Conservation (phyloP, 1,140 invertebrate species). For the Pachypeltis micranthus region DNA sequence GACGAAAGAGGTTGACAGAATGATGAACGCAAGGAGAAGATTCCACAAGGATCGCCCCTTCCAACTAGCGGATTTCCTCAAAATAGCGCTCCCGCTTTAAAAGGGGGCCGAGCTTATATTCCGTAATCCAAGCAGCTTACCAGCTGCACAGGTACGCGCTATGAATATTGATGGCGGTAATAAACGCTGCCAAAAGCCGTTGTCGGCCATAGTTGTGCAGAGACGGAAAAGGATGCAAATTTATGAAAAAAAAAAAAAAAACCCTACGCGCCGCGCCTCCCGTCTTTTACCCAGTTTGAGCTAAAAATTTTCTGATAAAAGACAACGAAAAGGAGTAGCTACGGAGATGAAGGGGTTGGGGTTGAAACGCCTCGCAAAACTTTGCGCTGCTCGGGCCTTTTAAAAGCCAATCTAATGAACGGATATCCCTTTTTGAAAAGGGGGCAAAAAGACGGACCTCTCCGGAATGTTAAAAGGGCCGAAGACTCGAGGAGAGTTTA, state of each 20-base stretch:
- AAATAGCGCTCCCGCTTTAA: background rate
- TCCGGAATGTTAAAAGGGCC: background rate
- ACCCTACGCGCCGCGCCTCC: background rate
- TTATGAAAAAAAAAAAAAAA: constrained; percentile 4
- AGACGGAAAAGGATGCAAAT: constrained; percentile 3
- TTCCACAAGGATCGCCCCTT: background rate
- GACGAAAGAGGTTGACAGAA: background rate
- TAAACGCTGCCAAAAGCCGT: constrained; percentile 2
- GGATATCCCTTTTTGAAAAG: constrained; percentile 9
- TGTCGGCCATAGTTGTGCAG: background rate
- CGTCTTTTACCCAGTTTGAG: background rate
- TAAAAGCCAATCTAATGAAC: constrained; percentile 4
- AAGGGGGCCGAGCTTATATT: background rate
- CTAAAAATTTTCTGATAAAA: background rate
- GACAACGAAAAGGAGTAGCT: no score
- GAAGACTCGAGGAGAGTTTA: background rate
- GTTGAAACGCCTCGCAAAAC: background rate
- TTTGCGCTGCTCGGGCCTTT: background rate
- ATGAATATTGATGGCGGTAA: constrained; percentile 4
- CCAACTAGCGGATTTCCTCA: background rate
- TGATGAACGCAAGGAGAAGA: background rate
- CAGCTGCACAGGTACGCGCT: background rate
- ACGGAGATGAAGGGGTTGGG: no score
- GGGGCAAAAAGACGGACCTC: constrained; percentile 3
- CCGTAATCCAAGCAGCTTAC: constrained; percentile 1